phyloP scores from a whole-genome alignment of 2,888 invertebrate genomes.

The Aromia moschata region DNA sequence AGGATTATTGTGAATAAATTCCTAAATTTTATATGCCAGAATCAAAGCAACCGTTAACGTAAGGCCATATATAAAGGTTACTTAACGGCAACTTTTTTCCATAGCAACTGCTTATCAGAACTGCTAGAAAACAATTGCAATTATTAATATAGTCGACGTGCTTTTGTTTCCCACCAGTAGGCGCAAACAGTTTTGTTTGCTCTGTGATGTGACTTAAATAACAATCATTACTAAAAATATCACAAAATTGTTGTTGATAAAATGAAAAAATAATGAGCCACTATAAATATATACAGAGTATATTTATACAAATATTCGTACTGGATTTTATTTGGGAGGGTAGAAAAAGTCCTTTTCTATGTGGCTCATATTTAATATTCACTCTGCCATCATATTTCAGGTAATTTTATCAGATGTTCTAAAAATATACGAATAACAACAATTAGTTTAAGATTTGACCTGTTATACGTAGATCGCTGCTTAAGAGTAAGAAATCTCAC shows the following conservation, averaged over 20 bases:
- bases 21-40: conserved; percentile 56
- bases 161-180: conserved; percentile 48
- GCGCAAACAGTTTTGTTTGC: conserved; percentile 59
- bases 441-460: conserved; percentile 57
- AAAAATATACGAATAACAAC: conserved; percentile 64
- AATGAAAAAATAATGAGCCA: conserved; percentile 66
- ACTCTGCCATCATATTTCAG: conserved; percentile 60
- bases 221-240: conserved; percentile 68
- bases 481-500: conserved; percentile 53
- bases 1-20: conserved; percentile 64
- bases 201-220: conserved; percentile 67
- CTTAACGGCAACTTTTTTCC: conserved; percentile 23
- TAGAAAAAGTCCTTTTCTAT: conserved; percentile 53
- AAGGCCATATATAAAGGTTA: conserved; percentile 9
- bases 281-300: conserved; percentile 56
- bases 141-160: conserved; percentile 14
- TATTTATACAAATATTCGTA: conserved; percentile 50
- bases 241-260: conserved; percentile 68
- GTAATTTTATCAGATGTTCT: conserved; percentile 60
- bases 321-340: conserved; percentile 43
- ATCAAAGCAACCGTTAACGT: conserved; percentile 14
- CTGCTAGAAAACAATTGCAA: conserved; percentile 44
- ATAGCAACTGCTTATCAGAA: conserved; percentile 46
- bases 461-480: conserved; percentile 47
- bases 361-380: conserved; percentile 57